Evolutionary conservation across 2,113 vertebrate species (phyloP), one percentile per base, ranked within the genome.

Genomic region (Pimephales promelas): DNA sequence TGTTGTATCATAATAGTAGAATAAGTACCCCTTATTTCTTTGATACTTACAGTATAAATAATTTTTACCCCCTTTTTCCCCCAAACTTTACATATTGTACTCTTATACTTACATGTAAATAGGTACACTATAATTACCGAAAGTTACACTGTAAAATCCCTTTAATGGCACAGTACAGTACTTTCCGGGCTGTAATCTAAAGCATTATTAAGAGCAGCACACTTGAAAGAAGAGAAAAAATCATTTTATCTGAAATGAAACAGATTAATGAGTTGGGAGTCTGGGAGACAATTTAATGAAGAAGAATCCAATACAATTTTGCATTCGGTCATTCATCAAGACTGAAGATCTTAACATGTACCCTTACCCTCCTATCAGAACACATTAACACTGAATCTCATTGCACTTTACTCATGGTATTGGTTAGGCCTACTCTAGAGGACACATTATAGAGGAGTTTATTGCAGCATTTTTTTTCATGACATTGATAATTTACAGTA

Each of bases 251-350:
- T 85, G 36, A 71, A 80, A 77, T 62, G 36, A 49, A 83, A 77
- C 75, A 88, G 85, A 86, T 87, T 85, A 88, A 88, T 88, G 87
- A 87, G 81, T 62, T 81, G n/a, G 72, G 72, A 72, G 71, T 62
- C 45, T 54, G 28, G 71, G 62, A 83, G 79, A 84, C 82, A 83
- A 83, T 81, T 77, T 81, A 88, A 81, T 81, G 78, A 87, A 81
- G 80, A 77, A 73, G 84, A 76, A 85, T 85, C 83, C 87, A 75
- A 88, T 88, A 88, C 28, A 47, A 66, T 83, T 86, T 83, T 85
- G 85, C 83, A 87, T 85, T 34, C 72, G 85, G 66, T 81, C 73
- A 85, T 88, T 88, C 57, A 87, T 88, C 83, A 85, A 74, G 81
- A 81, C 75, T 47, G 79, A 20, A 81, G 70, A 81, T 66, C 79